Evolutionary conservation across 2,113 vertebrate species (phyloP), one percentile per base, ranked within the genome.

Genomic region (Corynorhinus townsendii): DNA sequence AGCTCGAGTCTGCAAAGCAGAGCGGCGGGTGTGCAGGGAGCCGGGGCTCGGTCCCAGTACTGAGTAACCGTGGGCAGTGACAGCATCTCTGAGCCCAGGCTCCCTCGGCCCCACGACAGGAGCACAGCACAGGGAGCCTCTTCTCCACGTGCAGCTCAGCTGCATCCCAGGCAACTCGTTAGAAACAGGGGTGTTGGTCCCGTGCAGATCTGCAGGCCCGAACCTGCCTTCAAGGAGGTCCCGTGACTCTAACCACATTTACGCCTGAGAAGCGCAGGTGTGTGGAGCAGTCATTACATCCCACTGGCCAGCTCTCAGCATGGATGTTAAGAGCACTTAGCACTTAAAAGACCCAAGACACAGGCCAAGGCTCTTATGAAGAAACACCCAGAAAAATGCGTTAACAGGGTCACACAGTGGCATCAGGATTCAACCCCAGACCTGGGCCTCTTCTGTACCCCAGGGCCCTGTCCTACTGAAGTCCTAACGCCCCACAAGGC

Each of bases 341-440:
- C 59, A 40, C 56, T 14, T 33, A 45, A 79, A 84, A 71, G 56
- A 26, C 8, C 71, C 9, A 17, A 79, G 73, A 54, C 47, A n/a
- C 26, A 40, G 26, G 47, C 43, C 35, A 22, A 45, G 49, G 30
- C 35, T 82, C 69, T 68, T 71, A 10, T 3, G 24, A 86, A 52
- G 19, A 91, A 56, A 89, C 24, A 64, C 22, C 20, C 54, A 71
- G 28, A 72, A 71, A 26, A 33, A 35, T 12, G 6, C 43, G 80
- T 45, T 64, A 11, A 38, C 43, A n/a, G n/a, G n/a, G 22, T n/a
- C 24, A 6, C 0, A 4, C 1, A 1, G 24, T 6, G 3, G 40
- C n/a, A 30, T 9, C 3, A 83, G 35, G 2, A 86, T 26, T 47
- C 4, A 11, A 94, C 56, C 17, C 66, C 17, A 40, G 11, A 72